Base-by-base conservation (phyloP, 2,888 invertebrate genomes). In the Parthenolecanium corni region DNA sequence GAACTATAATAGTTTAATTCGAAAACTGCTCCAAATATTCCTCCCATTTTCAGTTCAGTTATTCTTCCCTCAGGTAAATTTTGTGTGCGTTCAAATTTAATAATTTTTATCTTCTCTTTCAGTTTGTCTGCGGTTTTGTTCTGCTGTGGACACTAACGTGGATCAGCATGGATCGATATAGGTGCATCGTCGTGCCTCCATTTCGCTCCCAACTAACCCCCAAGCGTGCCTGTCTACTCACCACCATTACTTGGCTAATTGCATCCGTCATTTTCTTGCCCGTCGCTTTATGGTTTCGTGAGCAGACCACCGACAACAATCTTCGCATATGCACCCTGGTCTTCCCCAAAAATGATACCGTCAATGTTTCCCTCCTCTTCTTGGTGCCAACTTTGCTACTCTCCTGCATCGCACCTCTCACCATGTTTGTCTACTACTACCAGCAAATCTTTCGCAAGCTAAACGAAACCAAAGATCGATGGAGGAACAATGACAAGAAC, bases 81-180 rank as follows among this genome's bases (percentile, higher is more conserved):
- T n/a, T n/a, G n/a, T n/a, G n/a, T n/a, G n/a, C n/a, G n/a, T n/a
- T n/a, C n/a, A n/a, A n/a, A n/a, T n/a, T n/a, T n/a, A n/a, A n/a
- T n/a, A n/a, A n/a, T n/a, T n/a, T n/a, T n/a, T n/a, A n/a, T n/a
- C n/a, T n/a, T n/a, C 9, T 31, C 31, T 73, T 74, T 42, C 73
- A 80, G 80, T 77, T 79, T 65, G 79, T 79, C 12, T 78, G 79
- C 68, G 79, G 79, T 21, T 78, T 78, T 64, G 79, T 79, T 25
- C 73, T 80, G 9, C 73, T 80, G 31, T 80, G 80, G 80, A 79
- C 79, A 1, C 69, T 80, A 52, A 78, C 79, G 14, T 71, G 79
- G 61, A 79, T 80, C 71, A 79, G 78, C 66, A 77, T 79, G 72
- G 80, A 80, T 70, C 73, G 79, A 23, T 75, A 79, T 68, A 73